Evolutionary conservation across 1,140 invertebrate genomes (phyloP), one percentile per base, ranked within the genome.

Genomic region (Phocides pigmalion): DNA sequence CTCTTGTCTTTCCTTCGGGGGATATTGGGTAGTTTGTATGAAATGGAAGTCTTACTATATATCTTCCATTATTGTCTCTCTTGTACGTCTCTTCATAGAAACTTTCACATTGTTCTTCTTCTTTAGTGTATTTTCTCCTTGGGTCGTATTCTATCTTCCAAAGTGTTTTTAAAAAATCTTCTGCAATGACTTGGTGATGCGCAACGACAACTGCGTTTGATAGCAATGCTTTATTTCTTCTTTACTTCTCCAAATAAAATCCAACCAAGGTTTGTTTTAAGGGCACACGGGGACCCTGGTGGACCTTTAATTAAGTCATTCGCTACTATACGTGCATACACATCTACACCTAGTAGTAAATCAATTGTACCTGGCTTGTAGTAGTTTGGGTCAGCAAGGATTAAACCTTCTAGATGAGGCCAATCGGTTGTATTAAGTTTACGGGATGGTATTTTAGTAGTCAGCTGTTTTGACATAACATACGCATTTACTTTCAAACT

Each of bases 31-130:
- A 50, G 6, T 72, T 59, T 0, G 15, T 49, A 9, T 50, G 70
- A 39, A 82, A 82, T 16, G 85, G 82, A 16, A 87, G 62, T 19
- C 39, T 58, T 8, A 86, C 83, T 6, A 80, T 46, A 53, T 71
- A 85, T 64, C 79, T 64, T 15, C 80, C 79, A 28, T 71, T 66
- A 17, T 44, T 11, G 32, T 67, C 41, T 63, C 72, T 64, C 3
- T 8, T 53, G 3, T 53, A 62, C 11, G 68, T 79, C 12, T 50
- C 28, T 37, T 58, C 37, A 58, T 68, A 82, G 5, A 72, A 42
- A 20, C 62, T 37, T 68, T 82, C 74, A 66, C 72, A 78, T 19
- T 8, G 15, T 49, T 39, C 5, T 66, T 81, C 79, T 61, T 72
- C 65, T n/a, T 59, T 37, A 3, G 74, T 70, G 8, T 74, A 49